Conservation (phyloP, 2,888 invertebrate genomes). For the Nephrotoma guestfalica region DNA sequence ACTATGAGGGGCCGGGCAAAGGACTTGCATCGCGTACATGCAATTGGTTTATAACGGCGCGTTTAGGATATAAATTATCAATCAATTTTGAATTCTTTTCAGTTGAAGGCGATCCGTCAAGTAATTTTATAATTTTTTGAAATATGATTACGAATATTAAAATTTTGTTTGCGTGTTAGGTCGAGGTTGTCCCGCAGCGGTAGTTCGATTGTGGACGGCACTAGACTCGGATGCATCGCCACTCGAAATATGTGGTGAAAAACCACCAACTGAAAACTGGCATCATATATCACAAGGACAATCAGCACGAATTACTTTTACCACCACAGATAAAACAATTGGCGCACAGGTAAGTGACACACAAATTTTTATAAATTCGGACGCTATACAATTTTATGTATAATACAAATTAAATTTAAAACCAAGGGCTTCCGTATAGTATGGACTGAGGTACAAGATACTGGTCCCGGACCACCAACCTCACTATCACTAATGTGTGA, state of each 20-base stretch:
- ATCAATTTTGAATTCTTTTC: constrained; percentile 84
- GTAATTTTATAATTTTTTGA: constrained; percentile 35
- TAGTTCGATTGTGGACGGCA: constrained; percentile 70
- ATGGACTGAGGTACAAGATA: constrained; percentile 82
- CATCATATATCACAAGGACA: constrained; percentile 76
- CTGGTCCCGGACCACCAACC: constrained; percentile 35
- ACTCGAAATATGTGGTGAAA: constrained; percentile 80
- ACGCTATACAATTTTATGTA: not conserved
- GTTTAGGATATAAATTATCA: constrained; percentile 73
- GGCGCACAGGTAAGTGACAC: constrained; percentile 48
- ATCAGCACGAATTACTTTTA: constrained; percentile 82
- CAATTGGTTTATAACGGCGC: constrained; percentile 90
- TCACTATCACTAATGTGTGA: constrained; percentile 30
- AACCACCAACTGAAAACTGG: constrained; percentile 57
- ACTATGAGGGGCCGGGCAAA: constrained; percentile 71
- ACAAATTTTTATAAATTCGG: not conserved
- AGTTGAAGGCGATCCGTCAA: constrained; percentile 82
- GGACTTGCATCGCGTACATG: constrained; percentile 78
- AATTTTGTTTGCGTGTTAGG: constrained; percentile 33
- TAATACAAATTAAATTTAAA: constrained; percentile 2
- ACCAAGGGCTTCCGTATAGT: constrained; percentile 73
- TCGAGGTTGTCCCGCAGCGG: constrained; percentile 85
- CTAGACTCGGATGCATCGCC: constrained; percentile 61
- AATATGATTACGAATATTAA: not conserved
- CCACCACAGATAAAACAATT: constrained; percentile 87